A percentile compares a stretch with the other conserved stretches of the same genome.
Conservation (phyloP, 2,888 invertebrate genomes). For the Chrysolina americana region DNA sequence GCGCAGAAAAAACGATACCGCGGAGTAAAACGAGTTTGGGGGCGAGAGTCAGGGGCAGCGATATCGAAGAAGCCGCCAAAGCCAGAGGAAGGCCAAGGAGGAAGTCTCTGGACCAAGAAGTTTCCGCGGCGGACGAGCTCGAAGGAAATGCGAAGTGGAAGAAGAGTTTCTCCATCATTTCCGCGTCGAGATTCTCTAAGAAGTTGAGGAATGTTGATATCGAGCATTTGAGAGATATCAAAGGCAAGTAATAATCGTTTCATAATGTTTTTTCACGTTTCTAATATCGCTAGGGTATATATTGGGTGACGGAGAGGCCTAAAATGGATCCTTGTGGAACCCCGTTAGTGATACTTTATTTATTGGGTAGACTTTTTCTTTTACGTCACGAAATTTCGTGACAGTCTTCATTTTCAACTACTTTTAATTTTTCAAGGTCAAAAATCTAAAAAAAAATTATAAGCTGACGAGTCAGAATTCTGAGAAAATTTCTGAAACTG, state of each 20-base stretch:
- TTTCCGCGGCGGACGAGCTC: neutral
- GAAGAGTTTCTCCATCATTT: neutral
- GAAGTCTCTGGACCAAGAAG: conserved; percentile 10
- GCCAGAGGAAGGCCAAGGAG: conserved; percentile 2
- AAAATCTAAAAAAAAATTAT: no score
- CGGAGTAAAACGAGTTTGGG: conserved; percentile 39
- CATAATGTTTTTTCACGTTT: no score
- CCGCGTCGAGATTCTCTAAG: neutral
- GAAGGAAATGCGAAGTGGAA: neutral
- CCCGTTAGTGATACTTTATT: no score
- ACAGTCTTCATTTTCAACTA: no score
- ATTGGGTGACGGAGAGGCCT: no score
- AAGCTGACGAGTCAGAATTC: no score
- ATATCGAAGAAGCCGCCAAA: neutral
- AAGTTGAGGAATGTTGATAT: neutral
- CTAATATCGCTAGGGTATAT: no score
- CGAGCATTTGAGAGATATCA: conserved; percentile 22
- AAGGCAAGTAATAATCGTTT: conserved; percentile 3
- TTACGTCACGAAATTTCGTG: no score
- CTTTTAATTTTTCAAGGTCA: no score
- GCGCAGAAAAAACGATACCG: neutral
- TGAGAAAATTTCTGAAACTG: no score
- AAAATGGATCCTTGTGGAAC: no score
- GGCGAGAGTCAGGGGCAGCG: conserved; percentile 13
- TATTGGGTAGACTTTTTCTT: no score